Conservation (phyloP, 2,113 vertebrate species). For the Grammomys dolichurus region DNA sequence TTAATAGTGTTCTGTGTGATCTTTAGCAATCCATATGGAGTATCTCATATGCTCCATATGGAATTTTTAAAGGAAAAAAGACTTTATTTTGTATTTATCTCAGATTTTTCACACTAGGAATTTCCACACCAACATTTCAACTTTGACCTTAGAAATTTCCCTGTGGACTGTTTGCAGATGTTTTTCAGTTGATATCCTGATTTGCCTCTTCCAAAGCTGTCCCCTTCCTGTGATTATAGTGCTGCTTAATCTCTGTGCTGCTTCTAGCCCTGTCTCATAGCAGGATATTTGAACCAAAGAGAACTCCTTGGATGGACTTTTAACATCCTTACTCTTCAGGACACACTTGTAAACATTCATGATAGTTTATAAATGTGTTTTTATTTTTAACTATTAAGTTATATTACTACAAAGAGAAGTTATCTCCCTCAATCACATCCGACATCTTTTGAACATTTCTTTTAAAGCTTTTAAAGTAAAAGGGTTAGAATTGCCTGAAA, state of each 20-base stretch:
- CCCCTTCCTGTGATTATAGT: conserved; percentile 81
- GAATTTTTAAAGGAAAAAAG: conserved; percentile 68
- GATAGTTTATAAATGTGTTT: conserved; percentile 67
- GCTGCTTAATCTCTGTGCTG: conserved; percentile 84
- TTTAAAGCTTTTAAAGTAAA: conserved; percentile 49
- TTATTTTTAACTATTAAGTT: conserved; percentile 57
- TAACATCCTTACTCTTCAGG: conserved; percentile 54
- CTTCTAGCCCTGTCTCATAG: conserved; percentile 79
- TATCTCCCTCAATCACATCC: conserved; percentile 36
- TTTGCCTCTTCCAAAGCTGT: conserved; percentile 71
- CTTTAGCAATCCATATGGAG: conserved; percentile 69
- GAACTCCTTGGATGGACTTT: conserved; percentile 65
- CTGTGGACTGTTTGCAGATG: conserved; percentile 60
- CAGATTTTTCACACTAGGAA: conserved; percentile 75
- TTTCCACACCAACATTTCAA: conserved; percentile 83
- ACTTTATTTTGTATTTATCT: conserved; percentile 65
- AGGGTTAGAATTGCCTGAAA: conserved; percentile 40
- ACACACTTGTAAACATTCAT: conserved; percentile 64
- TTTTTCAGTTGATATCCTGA: conserved; percentile 70
- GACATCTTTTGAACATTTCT: conserved; percentile 51
- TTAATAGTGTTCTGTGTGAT: conserved; percentile 72
- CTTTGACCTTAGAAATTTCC: conserved; percentile 76
- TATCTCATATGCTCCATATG: conserved; percentile 78
- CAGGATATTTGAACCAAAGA: conserved; percentile 66
- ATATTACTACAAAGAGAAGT: conserved; percentile 17